phyloP scores from a whole-genome alignment of 2,888 invertebrate genomes.

The Caprella mutica region DNA sequence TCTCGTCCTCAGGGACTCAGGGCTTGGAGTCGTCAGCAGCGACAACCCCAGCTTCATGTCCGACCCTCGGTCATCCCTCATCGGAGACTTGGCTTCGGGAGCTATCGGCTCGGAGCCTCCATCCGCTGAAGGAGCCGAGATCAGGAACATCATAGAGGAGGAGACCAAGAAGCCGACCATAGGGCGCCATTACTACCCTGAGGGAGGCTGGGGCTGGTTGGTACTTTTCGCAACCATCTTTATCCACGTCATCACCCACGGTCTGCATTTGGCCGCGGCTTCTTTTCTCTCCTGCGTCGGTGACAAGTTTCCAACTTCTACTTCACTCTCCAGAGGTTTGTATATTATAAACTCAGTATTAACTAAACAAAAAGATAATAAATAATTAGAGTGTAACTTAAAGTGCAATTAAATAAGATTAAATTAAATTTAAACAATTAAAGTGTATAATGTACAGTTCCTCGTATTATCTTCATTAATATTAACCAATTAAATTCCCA shows the following conservation, averaged over 20 bases:
- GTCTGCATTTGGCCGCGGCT: slow-evolving; percentile 27
- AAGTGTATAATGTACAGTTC: too few species aligned
- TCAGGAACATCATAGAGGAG: slow-evolving; percentile 7
- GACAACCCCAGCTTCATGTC: slow-evolving; percentile 28
- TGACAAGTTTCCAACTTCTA: slow-evolving; percentile 12
- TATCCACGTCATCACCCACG: slow-evolving; percentile 19
- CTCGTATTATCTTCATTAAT: too few species aligned
- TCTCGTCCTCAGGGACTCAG: slow-evolving; percentile 19
- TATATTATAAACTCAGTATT: background rate
- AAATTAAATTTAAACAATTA: too few species aligned
- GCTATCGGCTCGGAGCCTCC: slow-evolving; percentile 19
- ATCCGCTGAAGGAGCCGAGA: slow-evolving; percentile 13
- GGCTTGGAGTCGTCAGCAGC: slow-evolving; percentile 20
- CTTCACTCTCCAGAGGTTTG: slow-evolving; percentile 23
- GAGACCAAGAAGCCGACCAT: slow-evolving; percentile 26
- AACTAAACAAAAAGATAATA: too few species aligned
- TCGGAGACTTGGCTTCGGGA: slow-evolving; percentile 25
- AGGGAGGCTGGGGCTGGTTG: slow-evolving; percentile 35
- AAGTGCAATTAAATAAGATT: too few species aligned
- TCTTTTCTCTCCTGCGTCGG: slow-evolving; percentile 16
- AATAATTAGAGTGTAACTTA: too few species aligned
- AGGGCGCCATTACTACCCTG: slow-evolving; percentile 34
- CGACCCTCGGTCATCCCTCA: slow-evolving; percentile 26
- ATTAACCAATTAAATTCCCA: too few species aligned
- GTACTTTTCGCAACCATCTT: slow-evolving; percentile 25